These are phyloP conservation scores for Salvator merianae DNA, from an alignment of 2,113 vertebrate genomes.

Conservation along the genomic window DNA sequence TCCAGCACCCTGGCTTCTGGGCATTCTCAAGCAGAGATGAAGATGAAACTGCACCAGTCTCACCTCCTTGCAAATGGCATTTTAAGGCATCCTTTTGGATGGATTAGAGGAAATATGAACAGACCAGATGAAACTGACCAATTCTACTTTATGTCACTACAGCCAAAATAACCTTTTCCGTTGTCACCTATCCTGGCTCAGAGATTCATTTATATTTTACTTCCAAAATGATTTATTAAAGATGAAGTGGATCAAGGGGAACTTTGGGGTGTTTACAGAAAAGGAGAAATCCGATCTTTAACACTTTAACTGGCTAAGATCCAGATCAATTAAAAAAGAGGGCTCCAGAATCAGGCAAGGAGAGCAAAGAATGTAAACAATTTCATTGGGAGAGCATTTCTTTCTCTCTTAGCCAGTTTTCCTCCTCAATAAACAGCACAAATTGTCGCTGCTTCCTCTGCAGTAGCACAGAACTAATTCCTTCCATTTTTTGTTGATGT, in stretches of 20 bases:
- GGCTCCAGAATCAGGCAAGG: too few species aligned
- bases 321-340: background rate
- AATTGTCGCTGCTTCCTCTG: background rate
- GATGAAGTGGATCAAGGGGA: background rate
- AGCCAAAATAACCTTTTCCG: background rate
- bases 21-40: too few species aligned
- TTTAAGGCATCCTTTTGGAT: too few species aligned
- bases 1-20: too few species aligned
- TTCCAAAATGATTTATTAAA: background rate
- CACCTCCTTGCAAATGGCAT: too few species aligned
- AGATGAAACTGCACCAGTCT: too few species aligned
- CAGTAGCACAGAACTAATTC: background rate
- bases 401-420: background rate
- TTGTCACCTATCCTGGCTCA: background rate
- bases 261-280: background rate
- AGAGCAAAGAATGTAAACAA: background rate
- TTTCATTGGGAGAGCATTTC: background rate
- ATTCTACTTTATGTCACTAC: background rate
- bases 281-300: background rate
- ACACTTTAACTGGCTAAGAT: background rate
- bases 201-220: conserved; percentile 1
- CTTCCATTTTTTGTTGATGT: too few species aligned
- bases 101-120: background rate
- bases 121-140: background rate
- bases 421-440: background rate